These are phyloP conservation scores for Amniataba percoides DNA, from an alignment of 2,797 vertebrate species.

Conservation along the genomic window DNA sequence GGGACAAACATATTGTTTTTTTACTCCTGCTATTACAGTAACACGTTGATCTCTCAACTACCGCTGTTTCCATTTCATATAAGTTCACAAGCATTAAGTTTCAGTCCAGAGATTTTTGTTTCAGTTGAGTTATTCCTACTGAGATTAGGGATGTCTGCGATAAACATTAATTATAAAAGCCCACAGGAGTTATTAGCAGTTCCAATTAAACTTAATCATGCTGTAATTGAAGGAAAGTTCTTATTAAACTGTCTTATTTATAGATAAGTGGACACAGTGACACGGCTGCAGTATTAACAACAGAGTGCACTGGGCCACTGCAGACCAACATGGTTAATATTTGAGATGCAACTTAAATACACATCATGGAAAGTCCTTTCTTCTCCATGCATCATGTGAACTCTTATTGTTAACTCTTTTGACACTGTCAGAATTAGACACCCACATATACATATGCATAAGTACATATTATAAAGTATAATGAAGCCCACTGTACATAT, in stretches of 20 bases:
- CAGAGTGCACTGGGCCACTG: not conserved
- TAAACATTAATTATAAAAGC: slow-evolving; percentile 39
- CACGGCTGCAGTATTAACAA: slow-evolving; percentile 4
- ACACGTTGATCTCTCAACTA: not conserved
- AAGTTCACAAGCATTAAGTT: not conserved
- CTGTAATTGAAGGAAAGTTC: slow-evolving; percentile 33
- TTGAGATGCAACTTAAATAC: slow-evolving; percentile 3
- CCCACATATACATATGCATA: no score
- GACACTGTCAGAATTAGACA: not conserved
- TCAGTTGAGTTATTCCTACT: slow-evolving; percentile 24
- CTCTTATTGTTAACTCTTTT: not conserved
- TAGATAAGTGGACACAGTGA: slow-evolving; percentile 22
- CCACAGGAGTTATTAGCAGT: slow-evolving; percentile 31
- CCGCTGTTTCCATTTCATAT: not conserved
- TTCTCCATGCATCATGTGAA: not conserved
- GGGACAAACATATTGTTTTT: not conserved
- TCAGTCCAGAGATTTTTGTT: slow-evolving; percentile 6
- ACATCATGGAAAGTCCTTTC: not conserved
- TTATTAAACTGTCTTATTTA: slow-evolving; percentile 36
- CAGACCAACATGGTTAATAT: not conserved
- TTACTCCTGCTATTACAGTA: no score
- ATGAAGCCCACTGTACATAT: not conserved
- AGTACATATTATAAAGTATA: no score
- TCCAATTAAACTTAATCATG: slow-evolving; percentile 45
- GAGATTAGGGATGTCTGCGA: slow-evolving; percentile 19